Percentiles rank a stretch among this genome's conserved stretches.
phyloP scores from a whole-genome alignment of 2,113 vertebrate genomes.

The Machaerirhynchus nigripectus region DNA sequence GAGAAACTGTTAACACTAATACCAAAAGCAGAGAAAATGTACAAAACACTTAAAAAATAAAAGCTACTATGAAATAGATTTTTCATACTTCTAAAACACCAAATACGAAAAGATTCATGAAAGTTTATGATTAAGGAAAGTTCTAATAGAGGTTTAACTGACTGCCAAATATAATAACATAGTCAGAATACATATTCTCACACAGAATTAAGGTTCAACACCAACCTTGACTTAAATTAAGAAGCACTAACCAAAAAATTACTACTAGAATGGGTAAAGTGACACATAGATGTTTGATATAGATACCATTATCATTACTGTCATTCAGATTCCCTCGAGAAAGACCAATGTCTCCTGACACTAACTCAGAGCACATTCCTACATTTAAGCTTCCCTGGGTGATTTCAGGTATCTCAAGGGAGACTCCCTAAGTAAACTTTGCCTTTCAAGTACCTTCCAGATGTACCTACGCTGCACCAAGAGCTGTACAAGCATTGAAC shows the following conservation, averaged over 20 bases:
- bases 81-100: background rate
- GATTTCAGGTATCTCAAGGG: background rate
- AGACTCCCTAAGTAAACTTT: background rate
- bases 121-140: background rate
- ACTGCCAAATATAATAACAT: background rate
- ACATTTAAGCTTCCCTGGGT: background rate
- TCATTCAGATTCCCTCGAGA: background rate
- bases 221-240: background rate
- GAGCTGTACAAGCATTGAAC: background rate
- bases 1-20: background rate
- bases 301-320: background rate
- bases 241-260: background rate
- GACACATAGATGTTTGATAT: rapidly evolving
- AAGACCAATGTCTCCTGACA: background rate
- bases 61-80: background rate
- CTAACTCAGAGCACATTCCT: background rate
- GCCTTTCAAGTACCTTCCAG: background rate
- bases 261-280: background rate
- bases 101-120: background rate
- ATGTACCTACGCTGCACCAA: background rate
- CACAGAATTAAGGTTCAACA: background rate
- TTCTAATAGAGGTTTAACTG: background rate
- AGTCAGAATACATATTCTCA: background rate
- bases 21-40: background rate
- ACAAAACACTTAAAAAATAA: background rate